Evolutionary conservation across 2,888 invertebrate species (phyloP).

Genomic region (Camponotus fellah): DNA sequence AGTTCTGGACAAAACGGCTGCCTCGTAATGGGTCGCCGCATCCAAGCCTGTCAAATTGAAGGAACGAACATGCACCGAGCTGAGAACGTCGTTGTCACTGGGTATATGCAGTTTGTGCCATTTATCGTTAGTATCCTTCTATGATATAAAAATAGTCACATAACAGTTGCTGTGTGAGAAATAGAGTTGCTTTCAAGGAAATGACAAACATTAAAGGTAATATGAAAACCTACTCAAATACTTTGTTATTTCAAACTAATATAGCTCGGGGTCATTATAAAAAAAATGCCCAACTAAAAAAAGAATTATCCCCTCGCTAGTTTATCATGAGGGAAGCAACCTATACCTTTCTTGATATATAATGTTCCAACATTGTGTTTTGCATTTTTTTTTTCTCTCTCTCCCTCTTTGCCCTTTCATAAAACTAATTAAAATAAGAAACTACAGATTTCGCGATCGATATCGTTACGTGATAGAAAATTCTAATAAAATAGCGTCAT

Average conservation of each 20-base stretch:
- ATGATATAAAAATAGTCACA: not conserved
- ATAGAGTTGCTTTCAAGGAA: not conserved
- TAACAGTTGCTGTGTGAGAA: not conserved
- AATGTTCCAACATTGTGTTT: not conserved
- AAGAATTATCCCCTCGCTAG: not conserved
- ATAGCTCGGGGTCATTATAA: not conserved
- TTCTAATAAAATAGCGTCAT: constrained; percentile 22
- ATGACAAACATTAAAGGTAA: not conserved
- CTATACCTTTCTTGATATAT: not conserved
- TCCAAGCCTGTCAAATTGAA: constrained; percentile 92
- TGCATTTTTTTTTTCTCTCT: not conserved
- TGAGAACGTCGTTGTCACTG: constrained; percentile 84
- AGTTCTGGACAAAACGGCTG: constrained; percentile 92
- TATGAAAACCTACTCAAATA: constrained; percentile 2
- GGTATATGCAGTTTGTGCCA: constrained; percentile 92
- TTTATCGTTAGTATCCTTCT: constrained; percentile 78
- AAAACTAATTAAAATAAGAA: not conserved
- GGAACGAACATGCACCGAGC: constrained; percentile 92
- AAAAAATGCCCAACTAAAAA: not conserved
- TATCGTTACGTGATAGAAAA: not conserved
- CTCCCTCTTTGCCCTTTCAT: not conserved
- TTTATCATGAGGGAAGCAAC: not conserved
- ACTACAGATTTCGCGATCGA: not conserved
- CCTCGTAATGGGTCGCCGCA: constrained; percentile 92
- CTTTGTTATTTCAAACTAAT: constrained; percentile 23